phyloP scores from a whole-genome alignment of 1,140 invertebrate genomes.

The Asobara japonica region DNA sequence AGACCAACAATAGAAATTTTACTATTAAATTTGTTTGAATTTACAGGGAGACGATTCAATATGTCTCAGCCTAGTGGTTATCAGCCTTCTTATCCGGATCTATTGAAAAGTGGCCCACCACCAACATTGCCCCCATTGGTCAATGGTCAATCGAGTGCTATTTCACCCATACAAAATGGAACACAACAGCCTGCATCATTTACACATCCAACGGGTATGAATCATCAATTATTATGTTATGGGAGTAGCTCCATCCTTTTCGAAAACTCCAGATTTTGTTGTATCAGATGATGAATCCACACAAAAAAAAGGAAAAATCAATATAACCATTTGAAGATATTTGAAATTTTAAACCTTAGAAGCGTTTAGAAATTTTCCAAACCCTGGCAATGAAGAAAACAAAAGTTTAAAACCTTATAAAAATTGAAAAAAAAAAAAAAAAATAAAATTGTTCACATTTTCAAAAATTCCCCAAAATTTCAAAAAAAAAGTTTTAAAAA shows the following conservation, averaged over 20 bases:
- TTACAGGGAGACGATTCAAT: slow-evolving; percentile 29
- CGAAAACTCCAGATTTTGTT: too few species aligned
- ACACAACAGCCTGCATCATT: slow-evolving; percentile 51
- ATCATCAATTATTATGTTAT: neutral
- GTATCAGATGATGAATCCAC: too few species aligned
- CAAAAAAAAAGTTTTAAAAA: too few species aligned
- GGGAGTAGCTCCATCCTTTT: too few species aligned
- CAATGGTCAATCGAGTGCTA: slow-evolving; percentile 50
- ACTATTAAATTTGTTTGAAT: neutral
- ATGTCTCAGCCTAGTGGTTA: slow-evolving; percentile 57
- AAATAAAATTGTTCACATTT: too few species aligned
- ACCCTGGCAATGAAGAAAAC: too few species aligned
- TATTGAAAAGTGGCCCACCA: slow-evolving; percentile 48
- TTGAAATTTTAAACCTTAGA: too few species aligned
- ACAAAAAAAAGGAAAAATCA: too few species aligned
- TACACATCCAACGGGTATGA: slow-evolving; percentile 51
- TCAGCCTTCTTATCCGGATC: slow-evolving; percentile 49
- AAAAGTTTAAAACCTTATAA: too few species aligned
- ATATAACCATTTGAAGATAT: too few species aligned
- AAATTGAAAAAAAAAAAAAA: neutral
- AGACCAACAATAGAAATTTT: neutral
- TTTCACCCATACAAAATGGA: slow-evolving; percentile 56
- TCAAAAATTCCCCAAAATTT: too few species aligned
- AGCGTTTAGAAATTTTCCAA: too few species aligned
- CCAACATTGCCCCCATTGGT: slow-evolving; percentile 35